Evolutionary conservation across 2,888 invertebrate genomes (phyloP).

Genomic region (Hecatera dysodea): DNA sequence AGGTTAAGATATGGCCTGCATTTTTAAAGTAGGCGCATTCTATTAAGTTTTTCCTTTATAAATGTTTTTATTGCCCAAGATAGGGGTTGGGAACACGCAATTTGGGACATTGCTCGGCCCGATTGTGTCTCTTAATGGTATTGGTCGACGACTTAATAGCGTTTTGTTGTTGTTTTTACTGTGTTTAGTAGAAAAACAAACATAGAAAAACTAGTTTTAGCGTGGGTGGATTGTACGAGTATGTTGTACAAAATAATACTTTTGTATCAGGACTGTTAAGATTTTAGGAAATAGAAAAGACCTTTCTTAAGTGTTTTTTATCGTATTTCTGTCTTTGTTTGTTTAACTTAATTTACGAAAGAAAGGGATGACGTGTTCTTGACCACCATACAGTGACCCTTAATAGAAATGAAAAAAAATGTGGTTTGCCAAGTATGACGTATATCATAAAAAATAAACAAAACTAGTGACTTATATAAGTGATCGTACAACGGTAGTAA

Average conservation of each 20-base stretch:
- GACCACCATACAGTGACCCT: too few relatives aligned
- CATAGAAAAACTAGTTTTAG: slow-evolving; percentile 8
- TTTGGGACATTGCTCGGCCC: slow-evolving; percentile 38
- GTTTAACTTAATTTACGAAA: background rate
- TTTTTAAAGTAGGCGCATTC: slow-evolving; percentile 60
- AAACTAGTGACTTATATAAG: background rate
- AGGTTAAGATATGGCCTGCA: slow-evolving; percentile 68
- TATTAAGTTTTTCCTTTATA: slow-evolving; percentile 52
- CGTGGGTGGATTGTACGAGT: background rate
- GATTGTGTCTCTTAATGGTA: slow-evolving; percentile 43
- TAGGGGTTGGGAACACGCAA: slow-evolving; percentile 46
- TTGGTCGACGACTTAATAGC: slow-evolving; percentile 32
- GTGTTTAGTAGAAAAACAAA: slow-evolving; percentile 23
- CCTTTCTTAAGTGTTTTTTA: background rate
- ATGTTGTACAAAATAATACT: background rate
- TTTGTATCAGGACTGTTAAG: background rate
- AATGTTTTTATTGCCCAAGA: slow-evolving; percentile 56
- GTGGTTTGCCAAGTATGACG: too few relatives aligned
- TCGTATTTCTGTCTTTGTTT: background rate
- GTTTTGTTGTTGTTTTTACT: slow-evolving; percentile 40
- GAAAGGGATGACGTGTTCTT: too few relatives aligned
- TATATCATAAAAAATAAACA: background rate
- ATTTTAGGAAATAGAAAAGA: slow-evolving; percentile 1
- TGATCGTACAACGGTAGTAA: background rate
- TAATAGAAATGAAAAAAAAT: too few relatives aligned